These are phyloP conservation scores for Dasysyrphus tricinctus DNA, from an alignment of 2,888 invertebrate species.

Conservation along the genomic window DNA sequence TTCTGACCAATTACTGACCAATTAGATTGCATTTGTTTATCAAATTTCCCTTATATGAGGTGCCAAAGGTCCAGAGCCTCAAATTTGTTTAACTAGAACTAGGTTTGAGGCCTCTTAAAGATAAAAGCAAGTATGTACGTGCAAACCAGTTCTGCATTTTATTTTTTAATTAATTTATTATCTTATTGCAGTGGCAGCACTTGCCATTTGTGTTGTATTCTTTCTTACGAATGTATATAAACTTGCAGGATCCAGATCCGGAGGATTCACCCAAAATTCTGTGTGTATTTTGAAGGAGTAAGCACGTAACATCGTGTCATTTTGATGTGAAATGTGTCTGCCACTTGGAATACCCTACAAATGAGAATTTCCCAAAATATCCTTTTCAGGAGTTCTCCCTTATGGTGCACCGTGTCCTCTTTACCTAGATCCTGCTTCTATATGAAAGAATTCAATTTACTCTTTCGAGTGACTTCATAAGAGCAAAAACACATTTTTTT, in stretches of 20 bases:
- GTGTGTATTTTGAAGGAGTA: conserved; percentile 36
- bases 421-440: not conserved
- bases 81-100: too few species aligned
- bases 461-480: conserved; percentile 12
- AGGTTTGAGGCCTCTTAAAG: too few species aligned
- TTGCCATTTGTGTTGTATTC: not conserved
- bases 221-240: not conserved
- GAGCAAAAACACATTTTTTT: conserved; percentile 6
- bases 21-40: too few species aligned
- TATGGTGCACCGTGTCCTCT: not conserved
- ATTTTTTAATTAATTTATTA: not conserved
- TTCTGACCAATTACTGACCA: too few species aligned
- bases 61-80: too few species aligned
- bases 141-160: too few species aligned
- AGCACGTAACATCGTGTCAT: conserved; percentile 65
- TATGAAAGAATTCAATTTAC: conserved; percentile 57
- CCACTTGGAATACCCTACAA: conserved; percentile 32
- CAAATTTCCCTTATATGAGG: too few species aligned
- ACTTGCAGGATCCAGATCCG: conserved; percentile 8
- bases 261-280: not conserved
- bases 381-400: not conserved
- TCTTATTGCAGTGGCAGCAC: not conserved
- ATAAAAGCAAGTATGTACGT: too few species aligned
- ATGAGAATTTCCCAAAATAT: conserved; percentile 33
- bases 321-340: conserved; percentile 61